phyloP scores from a whole-genome alignment of 2,888 invertebrate species.

The Erebia palarica region DNA sequence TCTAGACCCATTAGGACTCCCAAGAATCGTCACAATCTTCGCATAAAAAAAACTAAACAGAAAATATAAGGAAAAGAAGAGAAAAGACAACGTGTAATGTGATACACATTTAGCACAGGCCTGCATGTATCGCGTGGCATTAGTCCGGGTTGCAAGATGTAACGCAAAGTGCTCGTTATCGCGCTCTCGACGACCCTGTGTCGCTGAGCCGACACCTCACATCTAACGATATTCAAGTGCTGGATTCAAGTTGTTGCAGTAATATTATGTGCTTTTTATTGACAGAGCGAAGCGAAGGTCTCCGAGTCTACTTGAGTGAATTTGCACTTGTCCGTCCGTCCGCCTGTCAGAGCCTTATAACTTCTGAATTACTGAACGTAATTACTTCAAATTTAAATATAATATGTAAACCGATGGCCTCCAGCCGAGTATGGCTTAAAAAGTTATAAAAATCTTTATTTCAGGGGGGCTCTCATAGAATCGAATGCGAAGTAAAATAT shows the following conservation, averaged over 20 bases:
- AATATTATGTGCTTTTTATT: neutral
- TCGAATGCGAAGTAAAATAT: too few species aligned
- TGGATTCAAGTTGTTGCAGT: conserved; percentile 1
- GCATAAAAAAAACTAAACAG: neutral
- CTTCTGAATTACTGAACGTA: too few species aligned
- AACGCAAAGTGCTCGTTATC: conserved; percentile 17
- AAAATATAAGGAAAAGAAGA: neutral
- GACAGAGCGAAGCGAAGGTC: too few species aligned
- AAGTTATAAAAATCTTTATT: too few species aligned
- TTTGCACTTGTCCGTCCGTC: too few species aligned
- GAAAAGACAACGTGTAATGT: neutral
- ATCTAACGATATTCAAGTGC: conserved; percentile 17
- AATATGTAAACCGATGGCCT: too few species aligned
- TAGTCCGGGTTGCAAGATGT: conserved; percentile 22
- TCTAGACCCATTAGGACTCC: too few species aligned
- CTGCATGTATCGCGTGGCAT: conserved; percentile 26
- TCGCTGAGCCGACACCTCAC: conserved; percentile 12
- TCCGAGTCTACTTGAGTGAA: too few species aligned
- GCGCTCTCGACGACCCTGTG: conserved; percentile 7
- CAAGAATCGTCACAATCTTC: neutral
- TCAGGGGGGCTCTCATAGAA: too few species aligned
- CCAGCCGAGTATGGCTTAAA: too few species aligned
- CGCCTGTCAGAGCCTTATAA: too few species aligned
- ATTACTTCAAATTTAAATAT: too few species aligned
- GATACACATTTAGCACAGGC: neutral